Evolutionary conservation across 2,113 vertebrate genomes (phyloP), one percentile per base, ranked within the genome.

Genomic region (Nothobranchius furzeri): DNA sequence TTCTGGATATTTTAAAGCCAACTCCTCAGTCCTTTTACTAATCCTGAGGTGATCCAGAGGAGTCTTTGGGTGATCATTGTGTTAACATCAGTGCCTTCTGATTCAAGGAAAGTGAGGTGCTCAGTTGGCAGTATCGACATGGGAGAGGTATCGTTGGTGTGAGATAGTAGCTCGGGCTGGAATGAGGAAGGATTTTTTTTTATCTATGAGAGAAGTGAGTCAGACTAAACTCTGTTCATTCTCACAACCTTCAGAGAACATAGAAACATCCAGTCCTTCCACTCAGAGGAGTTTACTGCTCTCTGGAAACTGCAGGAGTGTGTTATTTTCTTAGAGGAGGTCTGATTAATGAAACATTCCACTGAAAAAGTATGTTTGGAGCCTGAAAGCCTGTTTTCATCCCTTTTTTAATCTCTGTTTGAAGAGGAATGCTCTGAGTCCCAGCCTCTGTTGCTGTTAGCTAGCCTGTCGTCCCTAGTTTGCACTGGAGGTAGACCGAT

Each of bases 401-500:
- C 82, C 82, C 74, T 79, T 55, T 78, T 85, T 85, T 78, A 20
- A 79, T 24, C 55, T 55, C 54, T 61, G 76, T 85, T 91, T 87
- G 70, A 69, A 70, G 40, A 73, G 68, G 50, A 3, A 82, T 74
- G 68, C 83, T 85, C 75, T 45, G 43, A 45, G 12, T 45, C 40
- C 10, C 40, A 42, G 40, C 40, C 10, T 42, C 11, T 45, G 45
- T 64, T 79, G 82, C 79, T 76, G 71, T 88, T 84, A 91, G 71
- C 76, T 64, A 74, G 68, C 79, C 64, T 10, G 30, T 30, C 20
- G 20, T 20, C 20, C 20, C 20, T 20, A 20, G 20, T 20, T 20
- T 20, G 20, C 20, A 20, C 20, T 20, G 20, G 20, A 20, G 20
- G 20, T 20, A 20, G 20, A 20, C 20, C 1, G 20, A 20, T 20